phyloP scores from a whole-genome alignment of 2,888 invertebrate genomes.

The Drosophila stalkeri region DNA sequence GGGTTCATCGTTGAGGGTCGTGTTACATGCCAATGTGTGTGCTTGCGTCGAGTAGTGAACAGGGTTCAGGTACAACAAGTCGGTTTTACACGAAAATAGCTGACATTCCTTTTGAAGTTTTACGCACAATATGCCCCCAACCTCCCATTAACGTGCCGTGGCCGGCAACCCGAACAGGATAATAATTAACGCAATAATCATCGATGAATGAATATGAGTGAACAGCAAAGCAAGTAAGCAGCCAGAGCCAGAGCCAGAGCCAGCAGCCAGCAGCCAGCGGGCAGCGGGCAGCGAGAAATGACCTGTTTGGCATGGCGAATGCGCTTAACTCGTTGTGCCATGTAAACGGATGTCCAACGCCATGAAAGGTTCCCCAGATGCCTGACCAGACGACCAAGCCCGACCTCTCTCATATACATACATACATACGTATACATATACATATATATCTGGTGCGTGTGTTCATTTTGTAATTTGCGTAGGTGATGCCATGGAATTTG shows the following conservation, averaged over 20 bases:
- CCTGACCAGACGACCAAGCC: conserved; percentile 13
- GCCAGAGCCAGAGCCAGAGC: not conserved
- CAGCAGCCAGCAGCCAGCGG: not conserved
- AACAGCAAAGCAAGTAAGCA: conserved; percentile 12
- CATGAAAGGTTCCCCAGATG: conserved; percentile 28
- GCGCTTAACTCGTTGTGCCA: conserved; percentile 66
- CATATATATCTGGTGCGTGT: conserved; percentile 60
- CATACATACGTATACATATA: not conserved
- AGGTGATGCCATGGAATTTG: conserved; percentile 83
- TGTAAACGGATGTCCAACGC: conserved; percentile 25
- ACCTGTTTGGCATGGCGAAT: conserved; percentile 69
- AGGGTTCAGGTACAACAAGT: conserved; percentile 35
- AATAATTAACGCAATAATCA: conserved; percentile 83
- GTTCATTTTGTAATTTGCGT: conserved; percentile 79
- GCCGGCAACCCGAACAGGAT: conserved; percentile 46
- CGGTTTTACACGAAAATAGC: conserved; percentile 74
- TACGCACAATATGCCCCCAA: conserved; percentile 72
- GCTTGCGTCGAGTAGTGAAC: conserved; percentile 4
- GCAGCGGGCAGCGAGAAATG: conserved; percentile 28
- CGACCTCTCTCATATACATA: conserved; percentile 11
- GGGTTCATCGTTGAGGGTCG: conserved; percentile 25
- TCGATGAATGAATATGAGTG: conserved; percentile 73
- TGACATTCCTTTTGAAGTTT: conserved; percentile 81
- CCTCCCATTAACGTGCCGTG: conserved; percentile 38
- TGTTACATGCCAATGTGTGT: conserved; percentile 43